Percentiles rank a stretch among this genome's conserved stretches.
Evolutionary conservation across 1,140 invertebrate species (phyloP).

Genomic region (Monomorium pharaonis): DNA sequence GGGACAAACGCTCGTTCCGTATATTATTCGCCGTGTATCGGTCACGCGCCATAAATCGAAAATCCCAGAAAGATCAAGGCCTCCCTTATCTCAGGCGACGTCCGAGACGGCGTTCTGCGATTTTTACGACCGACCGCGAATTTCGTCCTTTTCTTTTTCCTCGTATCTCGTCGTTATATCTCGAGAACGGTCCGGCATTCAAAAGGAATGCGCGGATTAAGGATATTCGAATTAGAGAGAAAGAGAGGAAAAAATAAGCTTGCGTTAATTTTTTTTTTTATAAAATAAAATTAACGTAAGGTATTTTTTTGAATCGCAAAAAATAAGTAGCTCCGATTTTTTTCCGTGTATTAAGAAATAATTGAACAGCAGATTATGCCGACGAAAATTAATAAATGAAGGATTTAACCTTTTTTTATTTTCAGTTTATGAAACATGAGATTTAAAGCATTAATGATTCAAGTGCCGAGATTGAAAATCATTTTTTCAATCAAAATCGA

Average conservation of each 20-base stretch:
- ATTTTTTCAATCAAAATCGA: not conserved
- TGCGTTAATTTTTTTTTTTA: not conserved
- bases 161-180: not conserved
- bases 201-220: constrained; percentile 17
- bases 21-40: constrained; percentile 18
- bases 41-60: constrained; percentile 58
- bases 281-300: constrained; percentile 4
- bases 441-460: not conserved
- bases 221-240: constrained; percentile 6
- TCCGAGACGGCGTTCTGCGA: constrained; percentile 19
- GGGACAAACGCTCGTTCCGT: not conserved
- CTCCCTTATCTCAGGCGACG: constrained; percentile 51
- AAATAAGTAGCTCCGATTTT: not conserved
- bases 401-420: not conserved
- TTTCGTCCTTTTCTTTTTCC: constrained; percentile 9
- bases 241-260: too few species aligned
- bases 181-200: not conserved
- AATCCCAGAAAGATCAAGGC: constrained; percentile 66
- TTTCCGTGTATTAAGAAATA: constrained; percentile 6
- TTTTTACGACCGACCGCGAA: constrained; percentile 63
- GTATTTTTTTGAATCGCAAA: not conserved
- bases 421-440: not conserved
- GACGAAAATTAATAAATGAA: not conserved
- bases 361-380: not conserved
- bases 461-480: not conserved